Base-by-base conservation (phyloP, 2,797 vertebrate genomes). In the Neomorphus geoffroyi region DNA sequence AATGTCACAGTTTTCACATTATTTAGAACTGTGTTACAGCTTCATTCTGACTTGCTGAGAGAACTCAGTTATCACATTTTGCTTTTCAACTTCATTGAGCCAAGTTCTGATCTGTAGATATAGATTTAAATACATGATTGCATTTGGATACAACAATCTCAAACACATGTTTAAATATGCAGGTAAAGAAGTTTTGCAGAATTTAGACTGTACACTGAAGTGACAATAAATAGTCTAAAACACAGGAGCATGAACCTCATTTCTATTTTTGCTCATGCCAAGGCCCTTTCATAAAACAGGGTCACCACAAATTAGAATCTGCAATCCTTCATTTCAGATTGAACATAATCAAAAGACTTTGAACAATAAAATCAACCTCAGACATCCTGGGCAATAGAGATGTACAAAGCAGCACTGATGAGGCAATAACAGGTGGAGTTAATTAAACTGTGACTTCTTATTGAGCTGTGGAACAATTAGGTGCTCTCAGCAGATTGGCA, bases 381-480 rank as follows among this genome's bases (percentile, higher is more conserved):
- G 19, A 72, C 18, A 81, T 80, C 72, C 92, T 33, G 33, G 24
- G 26, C 81, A 56, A 37, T 9, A 74, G 39, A 45, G 58, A 79
- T 41, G 33, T 50, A 54, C 32, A 17, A 73, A 86, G 39, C 7
- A 6, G 35, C 69, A 51, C 17, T 51, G 39, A 58, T 62, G 58
- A 88, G 61, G 56, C 70, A 88, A 72, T 13, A 1, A 13, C 70
- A 89, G 62, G 73, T 93, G 70, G 58, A 82, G 50, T 91, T 96
- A 86, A 94, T 94, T 93, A 93, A 95, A 70, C 35, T 78, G 57
- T 79, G 91, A 48, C 69, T 93, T 83, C 77, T 86, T 73, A 80
- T 10, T 45, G 46, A 80, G 91, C 75, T 88, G 75, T 46, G 19
- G 58, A 79, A 77, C 73, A 91, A 86, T 94, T 92, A 91, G 73